Evolutionary conservation across 2,797 vertebrate species (phyloP), one percentile per base, ranked within the genome.

Genomic region (Microtus agrestis): DNA sequence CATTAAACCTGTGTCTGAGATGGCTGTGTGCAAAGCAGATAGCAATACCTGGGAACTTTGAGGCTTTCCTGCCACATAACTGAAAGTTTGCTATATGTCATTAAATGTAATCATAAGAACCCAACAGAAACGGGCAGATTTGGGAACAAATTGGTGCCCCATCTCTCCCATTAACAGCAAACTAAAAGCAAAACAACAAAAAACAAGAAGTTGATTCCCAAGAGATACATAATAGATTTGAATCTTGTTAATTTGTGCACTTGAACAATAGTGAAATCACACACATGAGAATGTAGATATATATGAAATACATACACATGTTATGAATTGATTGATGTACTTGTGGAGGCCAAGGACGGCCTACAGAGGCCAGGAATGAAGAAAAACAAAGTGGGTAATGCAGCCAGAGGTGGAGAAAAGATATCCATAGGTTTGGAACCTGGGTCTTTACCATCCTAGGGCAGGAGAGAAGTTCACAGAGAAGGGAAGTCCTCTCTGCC

Each of bases 1-100:
- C 4, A 27, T 10, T 48, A n/a, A 81, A 4, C 4, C 3, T 27
- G 1, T 14, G 3, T 25, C 11, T 21, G 9, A 37, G 4, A 6
- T 43, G 1, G 2, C 3, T 67, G 2, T 10, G 4, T 86, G 46
- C n/a, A 78, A 78, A 74, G 14, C 29, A 46, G 56, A n/a, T 43
- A 11, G 61, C 51, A 29, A 0, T 46, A 21, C 1, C 0, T 46
- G 31, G 23, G 34, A 77, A 29, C 23, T 74, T 2, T 0, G 0
- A 21, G 7, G 51, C 37, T 43, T 1, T 0, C 21, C 23, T 6
- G 0, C 27, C 13, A 1, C 12, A 37, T 23, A 61, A 54, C 29
- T 46, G 25, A 25, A 17, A 63, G 73, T 37, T 76, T 6, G 5
- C 19, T 11, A 12, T 12, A 0, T 5, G 7, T 46, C 3, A 27